These are phyloP conservation scores for Mustelus asterias DNA, from an alignment of 2,113 vertebrate species.

Conservation along the genomic window DNA sequence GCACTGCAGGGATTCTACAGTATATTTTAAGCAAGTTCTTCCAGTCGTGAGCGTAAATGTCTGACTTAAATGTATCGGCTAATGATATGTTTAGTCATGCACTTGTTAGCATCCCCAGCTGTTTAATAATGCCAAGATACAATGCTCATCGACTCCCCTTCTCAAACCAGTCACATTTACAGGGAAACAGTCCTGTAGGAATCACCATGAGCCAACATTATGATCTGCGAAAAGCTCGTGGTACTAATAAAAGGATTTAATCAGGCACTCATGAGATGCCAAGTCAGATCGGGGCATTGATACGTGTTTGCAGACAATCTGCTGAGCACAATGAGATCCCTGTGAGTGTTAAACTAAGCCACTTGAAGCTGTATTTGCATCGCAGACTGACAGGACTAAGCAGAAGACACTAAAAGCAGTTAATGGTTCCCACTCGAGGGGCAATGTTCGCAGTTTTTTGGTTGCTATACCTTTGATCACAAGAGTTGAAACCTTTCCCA, in stretches of 20 bases:
- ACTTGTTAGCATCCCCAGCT: not conserved
- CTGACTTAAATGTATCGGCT: not conserved
- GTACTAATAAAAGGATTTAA: not conserved
- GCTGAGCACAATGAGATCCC: not conserved
- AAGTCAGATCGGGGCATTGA: not conserved
- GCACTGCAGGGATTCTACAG: no score
- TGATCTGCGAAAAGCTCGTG: not conserved
- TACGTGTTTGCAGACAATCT: not conserved
- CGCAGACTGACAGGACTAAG: not conserved
- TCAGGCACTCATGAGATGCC: not conserved
- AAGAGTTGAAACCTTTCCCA: not conserved
- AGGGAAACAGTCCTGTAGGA: not conserved
- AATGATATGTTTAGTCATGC: not conserved
- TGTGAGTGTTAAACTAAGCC: not conserved
- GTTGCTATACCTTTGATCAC: not conserved
- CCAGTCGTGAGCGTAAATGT: not conserved
- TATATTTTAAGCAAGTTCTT: not conserved
- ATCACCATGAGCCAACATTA: not conserved
- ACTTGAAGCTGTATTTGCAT: not conserved
- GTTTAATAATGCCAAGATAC: not conserved
- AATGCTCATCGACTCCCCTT: not conserved
- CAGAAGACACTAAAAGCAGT: not conserved
- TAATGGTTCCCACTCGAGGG: not conserved
- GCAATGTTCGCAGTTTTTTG: not conserved
- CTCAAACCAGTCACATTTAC: not conserved